A percentile compares a stretch with the other conserved stretches of the same genome.
Evolutionary conservation across 1,140 invertebrate species (phyloP).

Genomic region (Pararge aegeria): DNA sequence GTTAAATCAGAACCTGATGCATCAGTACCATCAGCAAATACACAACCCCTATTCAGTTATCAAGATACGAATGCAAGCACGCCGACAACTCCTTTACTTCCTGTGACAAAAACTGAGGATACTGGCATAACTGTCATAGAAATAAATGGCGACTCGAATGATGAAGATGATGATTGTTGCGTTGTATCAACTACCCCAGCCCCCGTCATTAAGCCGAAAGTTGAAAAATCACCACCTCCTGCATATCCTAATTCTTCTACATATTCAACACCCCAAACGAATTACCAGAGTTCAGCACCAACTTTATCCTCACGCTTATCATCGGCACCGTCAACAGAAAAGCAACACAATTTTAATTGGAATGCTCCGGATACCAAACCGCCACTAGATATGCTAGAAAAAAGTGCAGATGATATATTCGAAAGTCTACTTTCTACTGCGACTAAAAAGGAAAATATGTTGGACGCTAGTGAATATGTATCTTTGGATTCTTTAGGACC

Average conservation of each 20-base stretch:
- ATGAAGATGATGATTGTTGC: conserved; percentile 73
- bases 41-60: conserved; percentile 28
- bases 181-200: conserved; percentile 70
- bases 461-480: conserved; percentile 71
- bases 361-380: conserved; percentile 70
- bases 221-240: conserved; percentile 40
- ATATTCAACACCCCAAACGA: conserved; percentile 41
- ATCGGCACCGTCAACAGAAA: conserved; percentile 49
- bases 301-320: conserved; percentile 39
- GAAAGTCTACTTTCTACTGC: conserved; percentile 59
- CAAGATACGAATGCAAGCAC: conserved; percentile 22
- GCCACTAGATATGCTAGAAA: conserved; percentile 59
- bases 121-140: conserved; percentile 58
- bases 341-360: conserved; percentile 72
- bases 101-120: conserved; percentile 59
- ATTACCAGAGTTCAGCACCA: conserved; percentile 34
- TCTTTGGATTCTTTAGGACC: conserved; percentile 73
- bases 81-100: conserved; percentile 38
- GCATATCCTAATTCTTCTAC: conserved; percentile 39
- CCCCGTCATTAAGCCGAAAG: conserved; percentile 57
- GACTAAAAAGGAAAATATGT: conserved; percentile 63
- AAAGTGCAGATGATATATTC: conserved; percentile 71
- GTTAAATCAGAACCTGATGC: conserved; percentile 59
- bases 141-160: conserved; percentile 73
- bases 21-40: conserved; percentile 12